Percentiles rank a stretch among this genome's conserved stretches.
Conservation (phyloP, 2,888 invertebrate genomes). For the Cephus sareptanus region DNA sequence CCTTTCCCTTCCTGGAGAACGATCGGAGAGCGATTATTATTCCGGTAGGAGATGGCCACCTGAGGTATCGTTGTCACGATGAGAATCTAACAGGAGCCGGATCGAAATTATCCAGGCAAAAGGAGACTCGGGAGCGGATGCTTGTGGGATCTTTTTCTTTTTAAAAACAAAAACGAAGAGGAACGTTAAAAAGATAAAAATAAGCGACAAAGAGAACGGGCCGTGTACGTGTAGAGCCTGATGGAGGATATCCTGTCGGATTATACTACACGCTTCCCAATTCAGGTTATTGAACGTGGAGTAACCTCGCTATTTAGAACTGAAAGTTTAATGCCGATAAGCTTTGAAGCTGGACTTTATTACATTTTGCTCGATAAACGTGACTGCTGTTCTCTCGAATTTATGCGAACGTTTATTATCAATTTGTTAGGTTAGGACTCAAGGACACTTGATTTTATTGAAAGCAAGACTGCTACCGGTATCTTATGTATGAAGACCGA, state of each 20-base stretch:
- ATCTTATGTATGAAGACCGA: neutral
- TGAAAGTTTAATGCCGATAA: neutral
- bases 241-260: conserved; percentile 40
- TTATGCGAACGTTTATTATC: neutral
- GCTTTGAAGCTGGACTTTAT: neutral
- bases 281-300: conserved; percentile 31
- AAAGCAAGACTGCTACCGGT: neutral
- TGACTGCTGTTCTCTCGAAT: neutral
- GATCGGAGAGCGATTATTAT: neutral
- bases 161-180: conserved; percentile 10
- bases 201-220: conserved; percentile 16
- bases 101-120: conserved; percentile 38
- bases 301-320: neutral
- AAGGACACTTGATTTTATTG: neutral
- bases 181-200: conserved; percentile 7
- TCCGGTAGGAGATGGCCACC: neutral
- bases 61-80: neutral
- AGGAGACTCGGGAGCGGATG: conserved; percentile 26
- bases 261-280: conserved; percentile 19
- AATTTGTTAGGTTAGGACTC: neutral
- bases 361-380: neutral
- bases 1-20: neutral
- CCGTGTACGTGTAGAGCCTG: conserved; percentile 18
- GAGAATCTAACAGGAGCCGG: neutral
- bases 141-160: conserved; percentile 22